Base-by-base conservation (phyloP, 1,140 invertebrate genomes). In the Thrips palmi region DNA sequence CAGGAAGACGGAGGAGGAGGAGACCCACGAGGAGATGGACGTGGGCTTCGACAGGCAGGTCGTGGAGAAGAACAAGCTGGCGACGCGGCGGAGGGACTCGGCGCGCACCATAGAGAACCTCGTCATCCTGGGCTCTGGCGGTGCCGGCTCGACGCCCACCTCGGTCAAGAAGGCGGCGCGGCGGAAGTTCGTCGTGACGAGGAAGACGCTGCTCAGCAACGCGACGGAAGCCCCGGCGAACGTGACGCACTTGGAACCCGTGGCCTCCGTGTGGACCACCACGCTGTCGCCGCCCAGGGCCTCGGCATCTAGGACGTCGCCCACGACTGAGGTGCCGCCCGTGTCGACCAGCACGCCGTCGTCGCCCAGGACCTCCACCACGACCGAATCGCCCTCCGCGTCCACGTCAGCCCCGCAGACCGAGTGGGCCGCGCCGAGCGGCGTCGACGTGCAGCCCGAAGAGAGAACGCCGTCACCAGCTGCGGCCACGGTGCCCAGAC, bases 21-120 rank as follows among this genome's bases (percentile, higher is more conserved):
- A 35, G 3, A 32, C 40, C 11, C 39, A 47, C 33, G 47, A 49
- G 27, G 43, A 49, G 18, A 49, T 49, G 47, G 47, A 49, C 34
- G 41, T 49, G 7, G 40, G 34, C 4, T 39, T 47, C 1, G 34
- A 40, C 4, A 41, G 36, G 36, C 42, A 40, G 24, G 32, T 39
- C 1, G 41, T 45, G 2, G 44, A 49, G 28, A 28, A 43, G 12
- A 47, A 47, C 4, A 31, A 31, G n/a, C 12, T 17, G 5, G 29
- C 29, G 4, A 4, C 29, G n/a, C 4, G 12, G n/a, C 18, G 12
- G 4, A 4, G 12, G 4, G 29, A 14, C 4, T 17, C n/a, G 6
- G n/a, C 29, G 18, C 12, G 6, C 29, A 12, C 4, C 6, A 31
- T n/a, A n/a, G 18, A 14, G 4, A 17, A 31, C 29, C 18, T n/a